phyloP scores from a whole-genome alignment of 2,797 vertebrate genomes.

The Varecia variegata region DNA sequence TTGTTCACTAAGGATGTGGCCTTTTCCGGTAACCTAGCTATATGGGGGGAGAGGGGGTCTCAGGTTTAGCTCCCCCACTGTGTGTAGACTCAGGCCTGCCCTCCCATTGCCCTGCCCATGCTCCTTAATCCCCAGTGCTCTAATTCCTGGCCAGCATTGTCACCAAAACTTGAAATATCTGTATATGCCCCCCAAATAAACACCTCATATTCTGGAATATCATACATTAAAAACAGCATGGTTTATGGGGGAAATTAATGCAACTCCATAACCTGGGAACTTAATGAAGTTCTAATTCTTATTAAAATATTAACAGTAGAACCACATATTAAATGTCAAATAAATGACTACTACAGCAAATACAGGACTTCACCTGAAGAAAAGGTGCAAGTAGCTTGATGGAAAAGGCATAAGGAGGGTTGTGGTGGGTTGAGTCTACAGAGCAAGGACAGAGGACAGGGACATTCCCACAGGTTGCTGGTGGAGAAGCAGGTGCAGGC shows the following conservation, averaged over 20 bases:
- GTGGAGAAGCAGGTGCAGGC: background rate
- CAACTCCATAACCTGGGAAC: background rate
- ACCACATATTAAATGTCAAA: background rate
- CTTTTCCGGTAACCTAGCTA: background rate
- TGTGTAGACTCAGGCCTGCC: background rate
- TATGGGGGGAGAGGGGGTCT: too few species aligned
- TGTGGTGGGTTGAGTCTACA: fast-evolving
- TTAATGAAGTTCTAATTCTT: background rate
- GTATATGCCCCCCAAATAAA: background rate
- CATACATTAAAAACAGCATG: background rate
- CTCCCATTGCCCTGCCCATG: background rate
- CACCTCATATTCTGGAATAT: background rate
- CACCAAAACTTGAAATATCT: background rate
- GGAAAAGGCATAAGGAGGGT: background rate
- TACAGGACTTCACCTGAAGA: background rate
- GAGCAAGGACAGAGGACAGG: background rate
- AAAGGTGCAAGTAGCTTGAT: background rate
- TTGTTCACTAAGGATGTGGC: background rate
- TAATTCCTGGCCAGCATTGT: background rate
- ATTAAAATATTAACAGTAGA: background rate
- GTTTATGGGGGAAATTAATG: background rate
- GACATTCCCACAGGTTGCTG: background rate
- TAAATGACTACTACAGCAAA: background rate
- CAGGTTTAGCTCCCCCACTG: background rate
- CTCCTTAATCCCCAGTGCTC: background rate